Base-by-base conservation (phyloP, 2,888 invertebrate species). In the Melipona beecheii region DNA sequence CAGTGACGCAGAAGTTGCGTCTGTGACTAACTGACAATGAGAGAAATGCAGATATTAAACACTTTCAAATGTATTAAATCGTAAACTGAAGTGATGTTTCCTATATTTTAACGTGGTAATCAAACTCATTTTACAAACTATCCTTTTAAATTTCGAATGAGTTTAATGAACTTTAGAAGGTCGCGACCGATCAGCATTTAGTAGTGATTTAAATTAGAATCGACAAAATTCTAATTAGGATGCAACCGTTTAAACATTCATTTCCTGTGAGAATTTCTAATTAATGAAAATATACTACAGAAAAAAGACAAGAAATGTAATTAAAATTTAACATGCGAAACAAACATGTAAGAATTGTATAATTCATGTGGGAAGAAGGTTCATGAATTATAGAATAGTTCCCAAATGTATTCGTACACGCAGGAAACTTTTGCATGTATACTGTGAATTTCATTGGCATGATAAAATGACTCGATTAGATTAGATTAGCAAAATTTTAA, bases 211-310 rank as follows among this genome's bases (percentile, higher is more conserved):
- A 43, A 66, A 66, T 66, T 31, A 15, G n/a, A 15, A 21, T n/a
- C 4, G 31, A 15, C 15, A 19, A 21, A 52, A 31, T 68, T 50
- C n/a, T n/a, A n/a, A n/a, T n/a, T n/a, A n/a, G n/a, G 49, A 68
- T 68, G 49, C 49, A 19, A n/a, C 68, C 21, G 21, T 31, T 54
- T 69, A 31, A 69, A 69, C 31, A 24, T 54, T 69, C 52, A 21
- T 69, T 52, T 13, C 21, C 19, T 27, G 19, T 27, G 11, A 6
- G 50, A 13, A 0, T 52, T 50, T 50, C 50, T 15, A 27, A 27
- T 27, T 5, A 50, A 24, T 49, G 13, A 19, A n/a, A 50, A 66
- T 24, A 49, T 17, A 24, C 9, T 24, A 13, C 4, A 49, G 13
- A 19, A 21, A 5, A 11, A 50, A 6, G 27, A 31, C 15, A 27